Evolutionary conservation across 2,888 invertebrate genomes (phyloP), one percentile per base, ranked within the genome.

Genomic region (Cheilosia scutellata): DNA sequence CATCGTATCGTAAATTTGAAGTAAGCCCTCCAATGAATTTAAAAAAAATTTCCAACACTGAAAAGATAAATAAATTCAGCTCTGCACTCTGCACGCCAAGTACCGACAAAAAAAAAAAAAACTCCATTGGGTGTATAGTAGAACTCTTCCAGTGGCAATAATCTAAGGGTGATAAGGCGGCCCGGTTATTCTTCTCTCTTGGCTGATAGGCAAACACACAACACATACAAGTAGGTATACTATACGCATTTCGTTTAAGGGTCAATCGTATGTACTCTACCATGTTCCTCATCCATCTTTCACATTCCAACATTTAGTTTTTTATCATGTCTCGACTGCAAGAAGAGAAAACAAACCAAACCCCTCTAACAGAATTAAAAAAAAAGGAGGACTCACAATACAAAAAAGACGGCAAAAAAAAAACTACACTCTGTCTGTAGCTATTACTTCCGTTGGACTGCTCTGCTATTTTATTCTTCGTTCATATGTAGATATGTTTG

Each of bases 101-200:
- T 29, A 44, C 25, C 70, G 55, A 70, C 55, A 62, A 55, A 37
- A 49, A 25, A 20, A 20, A 20, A 20, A 20, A 20, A 20, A 20
- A 20, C 20, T 25, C 20, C 25, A 49, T 25, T 40, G 25, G 13
- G 27, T 20, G 20, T 25, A 40, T 31, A 16, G 27, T 60, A 68
- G 44, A 42, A 77, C 66, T 60, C 51, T 60, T 53, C 33, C 33
- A 72, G 76, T 58, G 31, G 51, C 51, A 60, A 53, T 79, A 84
- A 84, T 84, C 84, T 80, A 71, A 65, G 75, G 42, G 65, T 80
- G 84, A 84, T 84, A 84, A 84, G 70, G 65, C 79, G 84, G 55
- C 84, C 84, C 65, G 80, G 70, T 80, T 84, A 80, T 70, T 80
- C 51, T 13, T 51, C 27, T 27, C 27, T 74, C 49, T 75, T 37